A percentile compares a stretch with the other conserved stretches of the same genome.
phyloP scores from a whole-genome alignment of 2,888 invertebrate genomes.

The Drosophila stalkeri region DNA sequence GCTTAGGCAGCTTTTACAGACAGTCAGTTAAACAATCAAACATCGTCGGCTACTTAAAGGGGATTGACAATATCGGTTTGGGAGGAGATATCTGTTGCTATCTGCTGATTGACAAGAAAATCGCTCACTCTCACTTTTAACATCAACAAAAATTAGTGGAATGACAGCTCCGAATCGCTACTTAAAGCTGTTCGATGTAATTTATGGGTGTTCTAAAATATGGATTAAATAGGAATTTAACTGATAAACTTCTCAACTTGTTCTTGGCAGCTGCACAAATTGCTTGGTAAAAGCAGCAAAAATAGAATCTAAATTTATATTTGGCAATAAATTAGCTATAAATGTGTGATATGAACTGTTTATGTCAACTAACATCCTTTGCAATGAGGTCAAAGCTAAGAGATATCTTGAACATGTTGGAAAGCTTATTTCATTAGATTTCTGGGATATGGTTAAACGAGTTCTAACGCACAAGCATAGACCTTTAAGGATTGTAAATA shows the following conservation, averaged over 20 bases:
- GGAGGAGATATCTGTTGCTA: background rate
- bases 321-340: constrained; percentile 44
- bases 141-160: constrained; percentile 42
- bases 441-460: no score
- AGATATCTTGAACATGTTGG: background rate
- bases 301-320: constrained; percentile 46
- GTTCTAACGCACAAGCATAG: no score
- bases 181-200: constrained; percentile 19
- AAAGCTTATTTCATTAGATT: background rate
- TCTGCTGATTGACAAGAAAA: constrained; percentile 58
- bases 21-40: constrained; percentile 37
- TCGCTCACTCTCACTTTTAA: constrained; percentile 71
- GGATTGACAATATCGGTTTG: constrained; percentile 15
- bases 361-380: background rate
- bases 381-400: background rate
- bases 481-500: background rate
- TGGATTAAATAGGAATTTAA: constrained; percentile 14
- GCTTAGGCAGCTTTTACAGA: background rate
- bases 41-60: constrained; percentile 9
- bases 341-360: constrained; percentile 30
- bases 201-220: constrained; percentile 32
- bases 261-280: constrained; percentile 19
- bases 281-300: constrained; percentile 24
- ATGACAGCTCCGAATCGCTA: constrained; percentile 49
- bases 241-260: constrained; percentile 34